Evolutionary conservation across 1,140 invertebrate species (phyloP), one percentile per base, ranked within the genome.

Genomic region (Phymorhynchus buccinoides): DNA sequence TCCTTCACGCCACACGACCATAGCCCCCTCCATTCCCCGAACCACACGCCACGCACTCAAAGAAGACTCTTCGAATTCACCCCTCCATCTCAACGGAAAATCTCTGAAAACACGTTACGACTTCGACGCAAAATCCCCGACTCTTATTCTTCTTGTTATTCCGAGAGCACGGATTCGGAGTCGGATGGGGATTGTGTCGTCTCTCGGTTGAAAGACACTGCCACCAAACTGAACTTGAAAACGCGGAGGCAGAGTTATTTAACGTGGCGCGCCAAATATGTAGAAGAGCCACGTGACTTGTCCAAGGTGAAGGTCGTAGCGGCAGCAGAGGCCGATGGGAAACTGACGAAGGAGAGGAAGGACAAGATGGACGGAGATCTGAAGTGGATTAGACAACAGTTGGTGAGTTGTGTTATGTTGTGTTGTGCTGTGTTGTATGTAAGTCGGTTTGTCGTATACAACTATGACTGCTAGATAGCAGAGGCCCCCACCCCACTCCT

Each of bases 231-330:
- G 14, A 88, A 88, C 18, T 52, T 88, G 71, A 84, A 79, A 35
- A 88, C 87, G 18, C 52, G 87, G 22, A 78, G 87, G 0, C 80
- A 39, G 44, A 88, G 87, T 84, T 86, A 85, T 22, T 42, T 85
- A 3, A 77, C 79, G 0, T 88, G 87, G 87, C 71, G 85, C 62
- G 87, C 80, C 42, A 41, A 86, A 32, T 86, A 86, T 75, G 30
- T 86, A 12, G 87, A 85, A 32, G 42, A 66, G n/a, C 80, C 80
- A 18, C 44, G 37, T 71, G 62, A 80, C 27, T 7, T 41, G 22
- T 39, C 39, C 30, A 30, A 80, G 80, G n/a, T 75, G 66, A 83
- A 66, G 75, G 66, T 80, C 32, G 27, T 42, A 18, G 37, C 78
- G 2, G 27, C 35, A 18, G 37, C 78, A 2, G 56, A 35, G 27